Conservation (phyloP, 2,888 invertebrate species). For the Magallana nippona region DNA sequence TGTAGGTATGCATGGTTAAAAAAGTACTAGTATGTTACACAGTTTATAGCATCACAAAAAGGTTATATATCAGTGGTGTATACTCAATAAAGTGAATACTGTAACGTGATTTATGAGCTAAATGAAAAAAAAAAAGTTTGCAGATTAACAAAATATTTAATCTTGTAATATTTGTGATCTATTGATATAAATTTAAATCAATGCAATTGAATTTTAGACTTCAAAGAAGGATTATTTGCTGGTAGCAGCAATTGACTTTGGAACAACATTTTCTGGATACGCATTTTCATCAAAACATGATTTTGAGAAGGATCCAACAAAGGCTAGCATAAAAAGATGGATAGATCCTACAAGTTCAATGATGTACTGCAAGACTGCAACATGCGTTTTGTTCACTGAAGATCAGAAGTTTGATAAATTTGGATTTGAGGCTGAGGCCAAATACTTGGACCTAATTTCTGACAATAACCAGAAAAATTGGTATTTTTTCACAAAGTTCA, state of each 20-base stretch:
- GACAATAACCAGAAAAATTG: background rate
- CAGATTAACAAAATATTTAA: too few species aligned
- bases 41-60: too few species aligned
- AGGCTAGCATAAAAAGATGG: background rate
- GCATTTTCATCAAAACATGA: background rate
- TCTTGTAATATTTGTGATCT: too few species aligned
- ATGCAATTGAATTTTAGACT: too few species aligned
- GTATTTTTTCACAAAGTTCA: conserved; percentile 31
- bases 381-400: conserved; percentile 7
- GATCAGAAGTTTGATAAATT: background rate
- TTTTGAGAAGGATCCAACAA: background rate
- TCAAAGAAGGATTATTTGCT: background rate
- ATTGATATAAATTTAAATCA: too few species aligned
- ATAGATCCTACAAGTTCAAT: background rate
- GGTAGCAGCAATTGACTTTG: background rate
- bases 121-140: too few species aligned
- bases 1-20: too few species aligned
- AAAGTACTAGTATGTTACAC: too few species aligned
- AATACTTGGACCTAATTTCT: background rate
- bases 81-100: too few species aligned
- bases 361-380: conserved; percentile 8
- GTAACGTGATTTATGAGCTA: too few species aligned
- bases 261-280: background rate
- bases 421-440: conserved; percentile 33
- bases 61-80: too few species aligned